Evolutionary conservation across 2,113 vertebrate species (phyloP).

Genomic region (Thryonomys swinderianus): DNA sequence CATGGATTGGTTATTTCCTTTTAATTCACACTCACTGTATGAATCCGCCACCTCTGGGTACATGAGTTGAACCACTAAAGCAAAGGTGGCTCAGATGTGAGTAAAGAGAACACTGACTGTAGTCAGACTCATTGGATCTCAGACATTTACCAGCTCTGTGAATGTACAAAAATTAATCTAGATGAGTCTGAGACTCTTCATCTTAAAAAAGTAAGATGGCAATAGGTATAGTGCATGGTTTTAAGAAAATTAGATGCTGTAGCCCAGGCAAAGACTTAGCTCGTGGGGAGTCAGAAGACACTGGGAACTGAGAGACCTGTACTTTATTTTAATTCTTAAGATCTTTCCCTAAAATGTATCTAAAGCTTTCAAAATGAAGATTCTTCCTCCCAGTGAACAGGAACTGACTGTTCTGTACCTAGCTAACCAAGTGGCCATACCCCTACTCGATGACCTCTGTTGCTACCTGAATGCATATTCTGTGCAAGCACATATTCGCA

Average conservation of each 20-base stretch:
- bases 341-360: not conserved
- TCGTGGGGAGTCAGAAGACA: not conserved
- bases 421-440: not conserved
- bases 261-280: not conserved
- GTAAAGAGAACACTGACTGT: not conserved
- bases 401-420: not conserved
- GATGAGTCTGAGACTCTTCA: not conserved
- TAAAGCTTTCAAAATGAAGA: not conserved
- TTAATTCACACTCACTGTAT: not conserved
- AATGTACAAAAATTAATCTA: not conserved
- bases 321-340: not conserved
- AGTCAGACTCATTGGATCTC: not conserved
- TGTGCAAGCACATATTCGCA: not conserved
- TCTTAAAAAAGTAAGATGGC: not conserved
- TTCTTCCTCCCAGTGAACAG: not conserved
- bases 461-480: not conserved
- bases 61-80: not conserved
- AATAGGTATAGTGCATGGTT: not conserved
- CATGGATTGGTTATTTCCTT: not conserved
- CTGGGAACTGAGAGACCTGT: not conserved
- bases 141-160: not conserved
- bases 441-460: not conserved
- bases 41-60: not conserved
- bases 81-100: not conserved
- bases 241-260: conserved; percentile 17